A percentile compares a stretch with the other conserved stretches of the same genome.
Evolutionary conservation across 35 echinoderm and acorn worm genomes (phyloP).

Genomic region (Apostichopus californicus): DNA sequence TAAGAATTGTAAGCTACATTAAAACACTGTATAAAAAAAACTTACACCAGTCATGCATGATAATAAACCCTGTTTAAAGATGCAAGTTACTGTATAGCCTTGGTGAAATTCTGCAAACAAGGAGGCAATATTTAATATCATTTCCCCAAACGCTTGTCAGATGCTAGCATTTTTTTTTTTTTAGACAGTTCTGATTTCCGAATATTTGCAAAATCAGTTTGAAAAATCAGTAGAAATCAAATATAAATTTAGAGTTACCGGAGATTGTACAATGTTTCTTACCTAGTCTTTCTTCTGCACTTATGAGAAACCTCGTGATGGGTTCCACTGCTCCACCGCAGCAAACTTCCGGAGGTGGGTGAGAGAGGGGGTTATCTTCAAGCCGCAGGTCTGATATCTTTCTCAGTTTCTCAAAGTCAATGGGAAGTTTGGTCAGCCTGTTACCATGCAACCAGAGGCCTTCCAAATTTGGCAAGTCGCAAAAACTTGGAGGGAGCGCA

Average conservation of each 20-base stretch:
- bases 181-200: too few species aligned
- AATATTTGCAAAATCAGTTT: neutral
- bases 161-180: too few species aligned
- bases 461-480: constrained; percentile 66
- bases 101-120: too few species aligned
- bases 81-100: too few species aligned
- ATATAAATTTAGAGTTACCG: too few species aligned
- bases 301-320: constrained; percentile 79
- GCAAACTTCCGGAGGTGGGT: constrained; percentile 90
- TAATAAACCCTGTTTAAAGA: too few species aligned
- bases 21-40: too few species aligned
- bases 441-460: constrained; percentile 72
- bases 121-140: too few species aligned
- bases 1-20: too few species aligned
- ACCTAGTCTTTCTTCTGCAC: constrained; percentile 82
- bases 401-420: constrained; percentile 67
- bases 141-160: too few species aligned
- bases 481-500: constrained; percentile 65
- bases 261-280: neutral
- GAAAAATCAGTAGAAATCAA: too few species aligned
- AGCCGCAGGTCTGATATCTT: constrained; percentile 67
- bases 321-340: constrained; percentile 90
- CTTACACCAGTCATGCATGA: too few species aligned
- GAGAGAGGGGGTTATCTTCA: constrained; percentile 72
- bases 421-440: constrained; percentile 63